Evolutionary conservation across 2,797 vertebrate genomes (phyloP), one percentile per base, ranked within the genome.

Genomic region (Aythya fuligula): DNA sequence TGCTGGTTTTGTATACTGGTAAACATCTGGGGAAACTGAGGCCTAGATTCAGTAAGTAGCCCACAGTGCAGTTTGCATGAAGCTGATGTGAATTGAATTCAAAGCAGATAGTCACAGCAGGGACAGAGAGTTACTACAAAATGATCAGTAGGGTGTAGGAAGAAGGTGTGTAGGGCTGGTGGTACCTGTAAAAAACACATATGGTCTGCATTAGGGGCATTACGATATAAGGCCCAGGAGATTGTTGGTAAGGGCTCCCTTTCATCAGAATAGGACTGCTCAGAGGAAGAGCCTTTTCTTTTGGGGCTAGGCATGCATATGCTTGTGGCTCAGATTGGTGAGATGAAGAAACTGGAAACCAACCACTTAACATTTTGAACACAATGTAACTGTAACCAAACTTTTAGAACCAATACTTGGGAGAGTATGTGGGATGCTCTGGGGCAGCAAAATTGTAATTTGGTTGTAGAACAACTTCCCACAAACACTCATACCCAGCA

Each of bases 401-500:
- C 36, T 57, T 85, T 45, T 74, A 3, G 22, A 61, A 87, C 34
- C 18, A 32, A 11, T 43, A 6, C 74, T 78, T 66, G 11, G 9
- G 8, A 5, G 15, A 57, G 27, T 5, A 22, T 6, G 32, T 8
- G 4, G 4, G 16, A 30, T 5, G 20, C 0, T 32, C 70, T 41
- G 2, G 27, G 14, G 8, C n/a, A 43, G 32, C 24, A 22, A 70
- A 24, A 34, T 53, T 87, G 70, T 57, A 65, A 8, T 24, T 70
- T 15, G 28, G 9, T 28, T 41, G 13, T 17, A 56, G 9, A 61
- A 84, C 74, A 77, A 41, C 18, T 85, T 34, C 32, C 74, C 15
- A 66, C 57, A 38, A 0, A 1, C 12, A 10, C 8, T 3, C 0
- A 0, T 39, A 53, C 12, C 3, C 1, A 3, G 28, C 2, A 28